Conservation (phyloP, 2,113 vertebrate species). For the Salvelinus namaycush region DNA sequence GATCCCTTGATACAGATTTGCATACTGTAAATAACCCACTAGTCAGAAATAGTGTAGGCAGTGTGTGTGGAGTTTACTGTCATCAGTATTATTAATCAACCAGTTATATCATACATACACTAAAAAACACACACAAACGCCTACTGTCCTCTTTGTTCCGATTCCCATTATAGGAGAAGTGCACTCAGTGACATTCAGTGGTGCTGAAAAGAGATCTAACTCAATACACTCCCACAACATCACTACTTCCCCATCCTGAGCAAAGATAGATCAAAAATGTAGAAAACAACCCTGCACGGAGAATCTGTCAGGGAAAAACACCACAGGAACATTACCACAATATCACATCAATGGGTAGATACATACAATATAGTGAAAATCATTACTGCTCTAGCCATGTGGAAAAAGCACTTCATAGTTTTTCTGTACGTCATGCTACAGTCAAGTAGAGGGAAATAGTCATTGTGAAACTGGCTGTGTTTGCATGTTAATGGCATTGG, state of each 20-base stretch:
- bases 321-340: background rate
- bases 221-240: slow-evolving; percentile 27
- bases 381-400: background rate
- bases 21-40: slow-evolving; percentile 19
- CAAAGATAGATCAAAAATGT: slow-evolving; percentile 34
- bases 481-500: slow-evolving; percentile 26
- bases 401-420: slow-evolving; percentile 10
- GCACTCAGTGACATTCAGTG: slow-evolving; percentile 58
- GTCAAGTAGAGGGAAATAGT: background rate
- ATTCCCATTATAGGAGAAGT: slow-evolving; percentile 58
- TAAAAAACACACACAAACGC: slow-evolving; percentile 52
- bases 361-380: background rate
- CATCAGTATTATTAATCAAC: slow-evolving; percentile 21
- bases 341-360: background rate
- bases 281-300: slow-evolving; percentile 10
- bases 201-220: slow-evolving; percentile 44
- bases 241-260: slow-evolving; percentile 20
- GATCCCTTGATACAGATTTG: slow-evolving; percentile 2
- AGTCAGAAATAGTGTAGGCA: slow-evolving; percentile 16
- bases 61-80: background rate
- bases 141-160: slow-evolving; percentile 57
- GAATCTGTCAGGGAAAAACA: slow-evolving; percentile 31
- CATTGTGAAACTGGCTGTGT: slow-evolving; percentile 14
- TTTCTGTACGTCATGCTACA: slow-evolving; percentile 8
- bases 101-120: slow-evolving; percentile 54